phyloP scores from a whole-genome alignment of 30 jellyfish, hydroid and myxozoan genomes.

The Sanderia malayensis region DNA sequence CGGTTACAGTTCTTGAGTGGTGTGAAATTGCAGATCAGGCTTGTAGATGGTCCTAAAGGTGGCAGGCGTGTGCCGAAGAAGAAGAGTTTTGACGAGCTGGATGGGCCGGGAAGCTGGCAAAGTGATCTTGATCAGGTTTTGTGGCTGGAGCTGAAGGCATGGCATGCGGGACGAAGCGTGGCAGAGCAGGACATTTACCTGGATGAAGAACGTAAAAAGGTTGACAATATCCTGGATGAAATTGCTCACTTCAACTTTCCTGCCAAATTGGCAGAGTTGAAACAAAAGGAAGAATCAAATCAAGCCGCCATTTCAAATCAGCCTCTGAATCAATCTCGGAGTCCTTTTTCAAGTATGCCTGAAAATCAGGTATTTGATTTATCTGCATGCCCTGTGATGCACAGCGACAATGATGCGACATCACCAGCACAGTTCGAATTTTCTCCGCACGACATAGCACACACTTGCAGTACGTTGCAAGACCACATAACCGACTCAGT shows the following conservation, averaged over 20 bases:
- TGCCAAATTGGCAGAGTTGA: constrained; percentile 8
- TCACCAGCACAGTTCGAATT: constrained; percentile 20
- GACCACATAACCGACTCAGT: constrained; percentile 50
- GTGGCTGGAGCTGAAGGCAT: constrained; percentile 88
- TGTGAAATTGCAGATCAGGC: constrained; percentile 31
- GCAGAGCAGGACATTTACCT: constrained; percentile 67
- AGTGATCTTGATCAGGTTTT: constrained; percentile 67
- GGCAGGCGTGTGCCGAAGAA: constrained; percentile 26
- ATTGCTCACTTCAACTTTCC: constrained; percentile 52
- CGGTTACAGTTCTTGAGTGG: constrained; percentile 38
- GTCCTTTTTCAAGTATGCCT: no score
- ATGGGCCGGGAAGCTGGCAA: constrained; percentile 30
- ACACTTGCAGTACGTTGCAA: constrained; percentile 20
- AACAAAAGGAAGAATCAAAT: not conserved
- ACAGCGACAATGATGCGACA: no score
- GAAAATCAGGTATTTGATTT: no score
- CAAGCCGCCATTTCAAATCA: no score
- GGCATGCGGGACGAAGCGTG: constrained; percentile 61
- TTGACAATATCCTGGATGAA: constrained; percentile 56
- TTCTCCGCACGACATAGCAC: constrained; percentile 47
- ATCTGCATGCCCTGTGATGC: no score
- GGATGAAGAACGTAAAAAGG: constrained; percentile 48
- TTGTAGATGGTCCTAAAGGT: constrained; percentile 45
- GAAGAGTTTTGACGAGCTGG: not conserved
- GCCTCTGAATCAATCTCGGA: no score